phyloP scores from a whole-genome alignment of 1,140 invertebrate genomes.

The Bursaphelenchus mucronatus region DNA sequence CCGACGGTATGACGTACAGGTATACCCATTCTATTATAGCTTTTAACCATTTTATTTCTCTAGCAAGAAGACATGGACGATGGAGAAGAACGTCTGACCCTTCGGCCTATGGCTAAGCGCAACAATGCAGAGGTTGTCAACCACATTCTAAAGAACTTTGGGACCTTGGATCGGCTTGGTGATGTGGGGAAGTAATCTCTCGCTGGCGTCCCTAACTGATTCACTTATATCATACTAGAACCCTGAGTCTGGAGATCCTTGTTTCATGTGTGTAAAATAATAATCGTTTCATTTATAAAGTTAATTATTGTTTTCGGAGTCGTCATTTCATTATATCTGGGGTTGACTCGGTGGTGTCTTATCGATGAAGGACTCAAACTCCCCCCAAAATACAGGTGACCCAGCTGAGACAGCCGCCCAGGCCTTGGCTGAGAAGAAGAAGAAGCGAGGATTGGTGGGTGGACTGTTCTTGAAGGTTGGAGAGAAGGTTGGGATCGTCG shows the following conservation, averaged over 20 bases:
- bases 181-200: conserved; percentile 19
- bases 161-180: conserved; percentile 28
- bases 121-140: conserved; percentile 43
- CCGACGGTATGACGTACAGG: conserved; percentile 14
- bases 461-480: conserved; percentile 21
- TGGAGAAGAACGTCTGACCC: neutral
- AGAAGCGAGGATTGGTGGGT: conserved; percentile 24
- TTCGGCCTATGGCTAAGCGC: conserved; percentile 19
- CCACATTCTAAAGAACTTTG: conserved; percentile 39
- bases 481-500: conserved; percentile 22
- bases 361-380: no score
- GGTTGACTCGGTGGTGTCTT: no score
- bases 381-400: no score
- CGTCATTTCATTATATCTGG: no score
- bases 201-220: no score
- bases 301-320: no score
- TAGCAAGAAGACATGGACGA: conserved; percentile 10
- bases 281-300: no score
- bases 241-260: no score
- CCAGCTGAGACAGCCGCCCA: neutral
- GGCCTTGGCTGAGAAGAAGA: conserved; percentile 16
- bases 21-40: neutral
- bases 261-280: no score
- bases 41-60: neutral
- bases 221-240: no score